Evolutionary conservation across 2,113 vertebrate genomes (phyloP).

Genomic region (Micromys minutus): DNA sequence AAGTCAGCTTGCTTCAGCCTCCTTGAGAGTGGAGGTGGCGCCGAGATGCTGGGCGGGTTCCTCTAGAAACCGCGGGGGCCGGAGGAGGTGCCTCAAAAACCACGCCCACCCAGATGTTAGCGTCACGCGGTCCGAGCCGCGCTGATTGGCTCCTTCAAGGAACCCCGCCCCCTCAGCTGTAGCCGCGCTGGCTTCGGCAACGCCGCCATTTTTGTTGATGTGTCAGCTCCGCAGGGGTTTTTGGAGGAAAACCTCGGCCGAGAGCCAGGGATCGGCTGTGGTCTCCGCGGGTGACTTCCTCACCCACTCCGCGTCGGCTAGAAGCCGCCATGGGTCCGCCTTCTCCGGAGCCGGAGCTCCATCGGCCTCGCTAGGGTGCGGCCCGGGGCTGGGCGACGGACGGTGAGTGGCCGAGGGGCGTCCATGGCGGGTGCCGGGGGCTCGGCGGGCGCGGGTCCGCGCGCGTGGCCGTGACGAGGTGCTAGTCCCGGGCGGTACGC

Average conservation of each 20-base stretch:
- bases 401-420: slow-evolving; percentile 63
- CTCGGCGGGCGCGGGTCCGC: neutral
- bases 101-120: slow-evolving; percentile 63
- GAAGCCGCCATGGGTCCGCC: slow-evolving; percentile 29
- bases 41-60: rapidly evolving
- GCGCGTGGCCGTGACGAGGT: neutral
- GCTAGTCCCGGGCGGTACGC: neutral
- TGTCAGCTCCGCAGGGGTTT: slow-evolving; percentile 89
- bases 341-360: neutral
- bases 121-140: slow-evolving; percentile 56
- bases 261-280: rapidly evolving
- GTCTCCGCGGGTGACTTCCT: rapidly evolving
- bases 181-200: slow-evolving; percentile 44
- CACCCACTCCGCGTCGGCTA: neutral
- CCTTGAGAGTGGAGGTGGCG: rapidly evolving
- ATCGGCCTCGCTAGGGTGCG: slow-evolving; percentile 49
- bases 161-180: slow-evolving; percentile 63
- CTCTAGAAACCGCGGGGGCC: rapidly evolving
- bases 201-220: slow-evolving; percentile 97
- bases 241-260: neutral
- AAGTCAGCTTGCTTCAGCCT: too few relatives aligned
- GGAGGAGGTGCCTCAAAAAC: neutral
- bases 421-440: neutral
- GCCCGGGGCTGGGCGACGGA: slow-evolving; percentile 46
- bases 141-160: slow-evolving; percentile 65